phyloP scores from a whole-genome alignment of 1,140 invertebrate species.

The Trissolcus basalis region DNA sequence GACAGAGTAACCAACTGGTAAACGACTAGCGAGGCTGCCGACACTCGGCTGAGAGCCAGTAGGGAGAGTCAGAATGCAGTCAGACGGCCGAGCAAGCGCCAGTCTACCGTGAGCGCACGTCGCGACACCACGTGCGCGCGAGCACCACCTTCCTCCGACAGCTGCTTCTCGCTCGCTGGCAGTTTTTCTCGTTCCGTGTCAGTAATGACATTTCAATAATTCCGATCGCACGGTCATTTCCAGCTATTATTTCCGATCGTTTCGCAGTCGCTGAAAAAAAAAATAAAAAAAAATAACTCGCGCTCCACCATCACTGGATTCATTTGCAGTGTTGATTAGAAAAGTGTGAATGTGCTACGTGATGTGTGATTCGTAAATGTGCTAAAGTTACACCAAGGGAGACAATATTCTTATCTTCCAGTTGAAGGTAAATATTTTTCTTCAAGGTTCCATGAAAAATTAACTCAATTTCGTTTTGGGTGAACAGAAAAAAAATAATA shows the following conservation, averaged over 20 bases:
- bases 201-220: constrained; percentile 53
- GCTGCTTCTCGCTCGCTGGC: constrained; percentile 1
- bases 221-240: background rate
- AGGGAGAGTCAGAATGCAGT: constrained; percentile 71
- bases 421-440: no score
- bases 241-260: no score
- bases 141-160: constrained; percentile 8
- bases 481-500: no score
- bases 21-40: constrained; percentile 50
- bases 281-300: no score
- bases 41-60: constrained; percentile 60
- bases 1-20: constrained; percentile 36
- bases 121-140: constrained; percentile 64
- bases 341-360: constrained; percentile 40
- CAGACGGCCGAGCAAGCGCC: constrained; percentile 67
- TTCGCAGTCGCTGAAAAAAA: no score
- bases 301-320: constrained; percentile 1
- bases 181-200: constrained; percentile 5
- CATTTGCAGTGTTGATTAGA: constrained; percentile 24
- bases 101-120: constrained; percentile 71
- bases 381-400: no score
- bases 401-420: no score
- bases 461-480: no score
- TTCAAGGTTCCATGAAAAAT: no score
- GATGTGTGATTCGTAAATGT: constrained; percentile 14